A percentile compares a stretch with the other conserved stretches of the same genome.
phyloP scores from a whole-genome alignment of 2,888 invertebrate genomes.

The Sinelater perroti region DNA sequence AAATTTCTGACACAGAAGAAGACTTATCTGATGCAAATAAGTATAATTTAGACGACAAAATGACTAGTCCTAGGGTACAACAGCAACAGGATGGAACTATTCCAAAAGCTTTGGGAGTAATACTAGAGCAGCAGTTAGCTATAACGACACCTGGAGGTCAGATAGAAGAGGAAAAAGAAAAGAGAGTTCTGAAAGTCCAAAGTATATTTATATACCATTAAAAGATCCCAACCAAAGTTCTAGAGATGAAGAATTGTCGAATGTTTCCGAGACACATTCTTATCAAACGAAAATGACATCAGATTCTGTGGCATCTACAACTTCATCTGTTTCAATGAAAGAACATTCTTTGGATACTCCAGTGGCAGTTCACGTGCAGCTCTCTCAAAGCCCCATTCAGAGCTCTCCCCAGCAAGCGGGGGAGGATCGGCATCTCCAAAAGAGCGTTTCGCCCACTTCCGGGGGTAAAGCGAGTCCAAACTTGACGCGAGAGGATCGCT shows the following conservation, averaged over 20 bases:
- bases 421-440: neutral
- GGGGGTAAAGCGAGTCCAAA: neutral
- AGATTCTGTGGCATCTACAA: no score
- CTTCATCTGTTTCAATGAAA: no score
- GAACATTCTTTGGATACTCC: no score
- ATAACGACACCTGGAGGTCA: constrained; percentile 17
- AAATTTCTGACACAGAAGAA: no score
- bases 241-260: neutral
- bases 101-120: constrained; percentile 18
- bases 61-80: constrained; percentile 1
- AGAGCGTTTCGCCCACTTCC: neutral
- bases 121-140: constrained; percentile 29
- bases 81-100: constrained; percentile 5
- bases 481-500: constrained; percentile 1
- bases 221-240: constrained; percentile 22
- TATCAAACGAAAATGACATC: no score
- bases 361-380: neutral
- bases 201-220: constrained; percentile 33
- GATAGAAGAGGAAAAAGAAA: constrained; percentile 1
- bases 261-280: neutral
- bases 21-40: neutral
- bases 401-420: neutral
- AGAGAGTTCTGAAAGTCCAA: constrained; percentile 4
- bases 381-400: neutral
- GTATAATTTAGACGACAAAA: neutral